These are phyloP conservation scores for Acromyrmex echinatior DNA, from an alignment of 1,140 invertebrate species.

Conservation along the genomic window DNA sequence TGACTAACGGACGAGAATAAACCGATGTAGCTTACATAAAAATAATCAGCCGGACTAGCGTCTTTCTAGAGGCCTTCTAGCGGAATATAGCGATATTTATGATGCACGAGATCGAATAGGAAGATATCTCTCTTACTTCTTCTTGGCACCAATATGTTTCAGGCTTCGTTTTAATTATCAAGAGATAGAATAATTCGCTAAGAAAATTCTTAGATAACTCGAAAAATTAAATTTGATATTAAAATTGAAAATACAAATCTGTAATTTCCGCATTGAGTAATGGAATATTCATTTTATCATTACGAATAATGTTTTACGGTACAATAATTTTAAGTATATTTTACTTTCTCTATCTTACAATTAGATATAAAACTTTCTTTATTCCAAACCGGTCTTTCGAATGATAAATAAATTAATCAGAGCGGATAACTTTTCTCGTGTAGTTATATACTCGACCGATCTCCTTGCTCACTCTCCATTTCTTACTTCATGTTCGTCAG, in stretches of 20 bases:
- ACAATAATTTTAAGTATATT: constrained; percentile 12
- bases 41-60: constrained; percentile 65
- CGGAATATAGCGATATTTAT: constrained; percentile 16
- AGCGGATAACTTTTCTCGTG: constrained; percentile 50
- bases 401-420: constrained; percentile 53
- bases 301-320: not conserved
- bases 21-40: constrained; percentile 64
- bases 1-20: constrained; percentile 69
- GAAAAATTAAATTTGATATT: not conserved
- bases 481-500: constrained; percentile 13
- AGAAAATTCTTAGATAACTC: not conserved
- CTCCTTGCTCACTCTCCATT: constrained; percentile 50
- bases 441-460: constrained; percentile 28
- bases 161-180: not conserved
- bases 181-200: not conserved
- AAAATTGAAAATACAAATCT: not conserved
- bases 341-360: constrained; percentile 29
- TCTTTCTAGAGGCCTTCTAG: constrained; percentile 30
- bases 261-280: not conserved
- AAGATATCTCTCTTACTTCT: not conserved
- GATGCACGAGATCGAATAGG: not conserved
- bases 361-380: constrained; percentile 40
- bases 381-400: constrained; percentile 21
- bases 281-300: not conserved
- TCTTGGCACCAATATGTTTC: not conserved